Base-by-base conservation (phyloP, 1,140 invertebrate genomes). In the Solen grandis region DNA sequence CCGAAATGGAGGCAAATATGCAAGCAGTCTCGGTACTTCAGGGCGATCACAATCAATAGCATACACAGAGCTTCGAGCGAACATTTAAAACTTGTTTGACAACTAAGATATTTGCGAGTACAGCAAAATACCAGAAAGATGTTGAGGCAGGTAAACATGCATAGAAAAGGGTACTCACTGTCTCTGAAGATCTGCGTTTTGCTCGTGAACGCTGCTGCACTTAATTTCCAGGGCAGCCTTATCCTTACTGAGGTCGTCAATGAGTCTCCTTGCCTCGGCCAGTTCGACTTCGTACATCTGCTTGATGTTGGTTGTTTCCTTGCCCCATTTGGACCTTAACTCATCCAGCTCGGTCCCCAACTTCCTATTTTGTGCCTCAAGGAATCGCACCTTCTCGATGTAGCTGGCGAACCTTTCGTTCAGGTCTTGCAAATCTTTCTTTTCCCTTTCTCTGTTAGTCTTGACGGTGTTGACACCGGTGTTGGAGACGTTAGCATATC, bases 301-400 rank as follows among this genome's bases (percentile, higher is more conserved):
- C 84, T 93, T 93, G 65, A 94, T 90, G 69, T 87, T 90, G 55
- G 80, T 85, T 0, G 93, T 92, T 85, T 93, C 93, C 73, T 92
- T 91, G 27, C 93, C 93, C 90, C 91, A 93, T 84, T 92, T 90
- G 33, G 89, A 88, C 65, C 86, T 81, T 57, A 88, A 84, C 41
- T 89, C 87, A 46, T 93, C 92, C 59, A 93, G 84, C 82, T 94
- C 93, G 22, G 90, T 88, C 54, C 90, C 93, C 38, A 94, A 84
- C 76, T 93, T 93, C 70, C 92, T 88, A 85, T 92, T 93, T 82
- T 93, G 92, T 25, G 93, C 93, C 75, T 94, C 93, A 25, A 94
- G 87, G 80, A 93, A 94, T 54, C 93, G 90, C n/a, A 93, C 92
- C 79, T 92, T 93, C 88, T 94, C 93, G 79, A 94, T 94, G 88